Base-by-base conservation (phyloP, 2,113 vertebrate species). In the Bagarius yarrelli region DNA sequence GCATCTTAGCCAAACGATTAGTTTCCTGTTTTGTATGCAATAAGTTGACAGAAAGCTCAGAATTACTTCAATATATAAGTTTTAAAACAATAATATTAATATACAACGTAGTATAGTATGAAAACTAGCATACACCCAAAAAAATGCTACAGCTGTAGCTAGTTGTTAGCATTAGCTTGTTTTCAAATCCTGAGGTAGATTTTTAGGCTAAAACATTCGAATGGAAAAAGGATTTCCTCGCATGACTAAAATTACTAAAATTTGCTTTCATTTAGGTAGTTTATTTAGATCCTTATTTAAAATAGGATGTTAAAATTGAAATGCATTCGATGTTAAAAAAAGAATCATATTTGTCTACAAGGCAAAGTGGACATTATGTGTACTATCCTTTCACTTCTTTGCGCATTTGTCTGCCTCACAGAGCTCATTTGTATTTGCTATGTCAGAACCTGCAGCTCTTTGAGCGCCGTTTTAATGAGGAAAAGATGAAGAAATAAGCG, bases 391-490 rank as follows among this genome's bases (percentile, higher is more conserved):
- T 60, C 40, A 40, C 40, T n/a, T 52, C 44, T 44, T 52, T 34
- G 23, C 25, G 15, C 50, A 8, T 53, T 36, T 30, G n/a, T 25
- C 19, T 0, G 55, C 36, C 34, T 70, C 25, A 1, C 25, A n/a
- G 52, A 6, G 18, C 53, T 32, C 47, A 30, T 8, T 18, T 72
- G 19, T 34, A 27, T 21, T 73, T 23, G 16, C 19, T 19, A 15
- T 18, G 53, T 16, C 53, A 55, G 53, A 47, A 52, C 12, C 9
- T 71, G 44, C 3, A 16, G 44, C 25, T 71, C 14, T 27, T 11
- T 27, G 5, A 8, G 19, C 3, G 2, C 52, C 25, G 50, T 61
- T 83, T 79, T 86, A 82, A 84, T 74, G 67, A 86, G 80, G 60
- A 59, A 82, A 82, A 56, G 77, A 77, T 64, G 30, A 74, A 78